Percentiles rank a stretch among this genome's conserved stretches.
phyloP scores from a whole-genome alignment of 2,797 vertebrate genomes.

The Galago senegalensis region DNA sequence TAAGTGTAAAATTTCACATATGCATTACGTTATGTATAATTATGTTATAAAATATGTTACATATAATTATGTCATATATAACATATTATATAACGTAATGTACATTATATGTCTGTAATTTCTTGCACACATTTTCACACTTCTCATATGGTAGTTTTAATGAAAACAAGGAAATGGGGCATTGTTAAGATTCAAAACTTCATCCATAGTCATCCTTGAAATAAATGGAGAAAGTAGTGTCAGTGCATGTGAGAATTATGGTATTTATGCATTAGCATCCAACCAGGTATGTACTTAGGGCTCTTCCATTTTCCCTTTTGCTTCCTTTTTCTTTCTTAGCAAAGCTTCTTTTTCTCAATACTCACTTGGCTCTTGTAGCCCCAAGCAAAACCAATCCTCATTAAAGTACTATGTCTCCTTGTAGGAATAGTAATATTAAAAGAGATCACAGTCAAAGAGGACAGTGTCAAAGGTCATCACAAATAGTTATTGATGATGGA shows the following conservation, averaged over 20 bases:
- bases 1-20: not conserved
- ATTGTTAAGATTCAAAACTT: slow-evolving; percentile 26
- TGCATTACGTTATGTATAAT: too few relatives aligned
- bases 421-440: not conserved
- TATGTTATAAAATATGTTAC: not conserved
- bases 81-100: too few relatives aligned
- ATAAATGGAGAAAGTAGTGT: not conserved
- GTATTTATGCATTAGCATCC: not conserved
- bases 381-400: not conserved
- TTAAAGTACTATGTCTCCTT: not conserved
- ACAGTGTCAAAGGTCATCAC: not conserved
- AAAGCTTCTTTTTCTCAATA: not conserved
- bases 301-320: not conserved
- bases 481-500: not conserved
- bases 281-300: not conserved
- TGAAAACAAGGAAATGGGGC: not conserved
- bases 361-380: not conserved
- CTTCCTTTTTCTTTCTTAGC: not conserved
- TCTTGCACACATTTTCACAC: slow-evolving; percentile 7
- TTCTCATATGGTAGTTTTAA: not conserved
- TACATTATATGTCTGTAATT: not conserved
- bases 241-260: not conserved
- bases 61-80: too few relatives aligned
- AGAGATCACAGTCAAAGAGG: not conserved
- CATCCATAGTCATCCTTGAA: not conserved